Conservation (phyloP, 2,888 invertebrate species). For the Drepana falcataria region DNA sequence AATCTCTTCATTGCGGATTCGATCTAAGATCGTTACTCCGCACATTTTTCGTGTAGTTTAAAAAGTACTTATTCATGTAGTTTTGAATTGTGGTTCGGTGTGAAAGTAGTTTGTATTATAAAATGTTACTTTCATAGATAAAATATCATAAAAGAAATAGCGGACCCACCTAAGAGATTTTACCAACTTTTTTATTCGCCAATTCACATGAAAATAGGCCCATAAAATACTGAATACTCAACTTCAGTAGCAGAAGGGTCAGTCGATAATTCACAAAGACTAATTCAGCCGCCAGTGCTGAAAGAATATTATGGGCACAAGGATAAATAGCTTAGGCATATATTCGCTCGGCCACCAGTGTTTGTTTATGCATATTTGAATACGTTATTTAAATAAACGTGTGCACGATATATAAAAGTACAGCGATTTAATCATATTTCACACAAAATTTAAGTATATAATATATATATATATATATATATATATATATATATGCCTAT, state of each 20-base stretch:
- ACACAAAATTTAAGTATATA: neutral
- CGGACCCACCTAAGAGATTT: neutral
- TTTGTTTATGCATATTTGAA: conserved; percentile 2
- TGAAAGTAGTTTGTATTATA: no score
- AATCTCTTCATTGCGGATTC: no score
- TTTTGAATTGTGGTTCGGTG: no score
- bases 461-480: no score
- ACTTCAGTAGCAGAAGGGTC: conserved; percentile 1
- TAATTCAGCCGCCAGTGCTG: neutral
- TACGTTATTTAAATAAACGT: neutral
- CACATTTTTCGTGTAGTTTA: no score
- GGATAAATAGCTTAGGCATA: conserved; percentile 1
- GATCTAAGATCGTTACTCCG: no score
- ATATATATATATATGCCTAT: no score
- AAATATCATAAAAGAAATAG: neutral
- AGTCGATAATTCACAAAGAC: neutral
- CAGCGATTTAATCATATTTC: neutral
- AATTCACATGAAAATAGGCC: neutral
- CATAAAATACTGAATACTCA: neutral
- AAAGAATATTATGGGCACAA: neutral
- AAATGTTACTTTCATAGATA: neutral
- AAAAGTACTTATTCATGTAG: no score
- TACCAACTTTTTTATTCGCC: neutral
- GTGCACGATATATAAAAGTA: neutral
- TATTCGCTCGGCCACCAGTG: neutral